Evolutionary conservation across 2,888 invertebrate species (phyloP).

Genomic region (Melanostoma scalare): DNA sequence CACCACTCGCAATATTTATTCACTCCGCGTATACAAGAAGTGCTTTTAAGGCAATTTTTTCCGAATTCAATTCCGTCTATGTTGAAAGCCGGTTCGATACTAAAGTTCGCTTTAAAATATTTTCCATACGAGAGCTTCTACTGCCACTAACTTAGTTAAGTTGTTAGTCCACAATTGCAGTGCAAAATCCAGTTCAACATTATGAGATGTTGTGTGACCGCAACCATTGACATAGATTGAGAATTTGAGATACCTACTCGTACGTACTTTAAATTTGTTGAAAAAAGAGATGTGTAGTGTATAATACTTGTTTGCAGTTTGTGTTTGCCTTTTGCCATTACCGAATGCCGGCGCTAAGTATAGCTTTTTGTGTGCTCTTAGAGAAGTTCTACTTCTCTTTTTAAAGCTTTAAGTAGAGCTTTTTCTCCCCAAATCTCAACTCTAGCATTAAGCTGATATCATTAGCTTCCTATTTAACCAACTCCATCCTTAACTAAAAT

Average conservation of each 20-base stretch:
- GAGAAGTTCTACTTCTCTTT: neutral
- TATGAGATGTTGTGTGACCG: conserved; percentile 43
- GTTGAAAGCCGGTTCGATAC: conserved; percentile 82
- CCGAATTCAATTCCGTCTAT: conserved; percentile 79
- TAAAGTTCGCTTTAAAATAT: conserved; percentile 74
- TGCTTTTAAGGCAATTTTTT: conserved; percentile 72
- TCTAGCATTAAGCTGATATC: neutral
- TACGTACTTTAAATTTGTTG: too few relatives aligned
- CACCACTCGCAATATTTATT: conserved; percentile 61
- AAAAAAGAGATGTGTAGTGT: neutral
- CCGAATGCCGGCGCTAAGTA: neutral
- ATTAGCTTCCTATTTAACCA: too few relatives aligned
- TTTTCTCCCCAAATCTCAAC: neutral
- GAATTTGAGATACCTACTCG: too few relatives aligned
- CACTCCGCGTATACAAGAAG: conserved; percentile 45
- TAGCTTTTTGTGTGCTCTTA: conserved; percentile 22
- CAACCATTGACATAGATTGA: conserved; percentile 45
- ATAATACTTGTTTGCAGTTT: neutral
- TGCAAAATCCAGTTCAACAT: conserved; percentile 16
- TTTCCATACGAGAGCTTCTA: conserved; percentile 52
- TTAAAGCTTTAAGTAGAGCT: conserved; percentile 44
- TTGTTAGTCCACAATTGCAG: conserved; percentile 19
- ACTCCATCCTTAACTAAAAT: too few relatives aligned
- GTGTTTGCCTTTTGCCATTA: too few relatives aligned
- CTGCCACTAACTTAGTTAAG: conserved; percentile 36